A percentile compares a stretch with the other conserved stretches of the same genome.
Conservation (phyloP, 2,797 vertebrate genomes). For the Rachycentron canadum region DNA sequence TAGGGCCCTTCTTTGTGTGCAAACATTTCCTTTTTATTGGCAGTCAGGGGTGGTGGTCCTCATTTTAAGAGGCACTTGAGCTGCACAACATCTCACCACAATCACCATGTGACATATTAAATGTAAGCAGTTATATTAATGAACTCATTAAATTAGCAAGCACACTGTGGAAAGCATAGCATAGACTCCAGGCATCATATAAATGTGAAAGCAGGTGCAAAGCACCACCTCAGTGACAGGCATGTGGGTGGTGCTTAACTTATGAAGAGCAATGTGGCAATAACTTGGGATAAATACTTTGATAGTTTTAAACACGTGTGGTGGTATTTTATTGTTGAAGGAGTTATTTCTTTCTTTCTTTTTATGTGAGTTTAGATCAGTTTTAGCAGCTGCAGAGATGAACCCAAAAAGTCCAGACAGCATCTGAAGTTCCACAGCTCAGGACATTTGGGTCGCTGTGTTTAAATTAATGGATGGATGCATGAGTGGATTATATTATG, state of each 20-base stretch:
- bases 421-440: slow-evolving; percentile 17
- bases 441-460: slow-evolving; percentile 15
- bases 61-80: slow-evolving; percentile 38
- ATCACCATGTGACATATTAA: slow-evolving; percentile 32
- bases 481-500: slow-evolving; percentile 38
- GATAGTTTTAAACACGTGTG: neutral
- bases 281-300: neutral
- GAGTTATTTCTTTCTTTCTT: neutral
- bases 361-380: neutral
- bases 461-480: slow-evolving; percentile 45
- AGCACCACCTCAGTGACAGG: neutral
- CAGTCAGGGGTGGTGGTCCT: neutral
- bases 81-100: slow-evolving; percentile 20
- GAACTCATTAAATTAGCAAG: slow-evolving; percentile 30
- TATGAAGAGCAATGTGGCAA: neutral
- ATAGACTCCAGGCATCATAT: neutral
- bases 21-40: slow-evolving; percentile 6
- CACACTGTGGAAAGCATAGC: neutral
- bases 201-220: neutral
- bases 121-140: slow-evolving; percentile 23
- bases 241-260: neutral
- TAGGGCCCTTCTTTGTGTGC: neutral
- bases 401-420: neutral
- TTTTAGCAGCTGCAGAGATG: slow-evolving; percentile 6
- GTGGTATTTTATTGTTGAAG: neutral